Base-by-base conservation (phyloP, 2,888 invertebrate species). In the Bellardia pandia region DNA sequence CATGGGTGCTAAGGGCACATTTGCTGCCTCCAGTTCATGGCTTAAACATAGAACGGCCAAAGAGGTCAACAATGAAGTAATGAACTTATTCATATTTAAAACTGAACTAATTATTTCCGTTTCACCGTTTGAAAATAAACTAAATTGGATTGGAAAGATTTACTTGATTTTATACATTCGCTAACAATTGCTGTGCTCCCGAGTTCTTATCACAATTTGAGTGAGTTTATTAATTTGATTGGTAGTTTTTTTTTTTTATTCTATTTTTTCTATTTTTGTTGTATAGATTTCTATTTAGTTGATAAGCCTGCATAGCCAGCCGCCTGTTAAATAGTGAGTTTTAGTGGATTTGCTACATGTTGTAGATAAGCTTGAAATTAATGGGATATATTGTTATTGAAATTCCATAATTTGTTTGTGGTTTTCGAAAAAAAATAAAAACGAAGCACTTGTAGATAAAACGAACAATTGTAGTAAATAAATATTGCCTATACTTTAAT, bases 81-180 rank as follows among this genome's bases (percentile, higher is more conserved):
- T 33, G 9, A 69, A 69, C 69, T 77, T 84, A 42, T 58, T 74
- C 82, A 81, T 87, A 11, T 37, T 66, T 11, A 40, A 30, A 40
- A 9, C 33, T 16, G 51, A 64, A 71, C 9, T 53, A 60, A 3
- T 48, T 7, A 77, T 77, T 72, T 56, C 56, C 76, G 51, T 68
- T 45, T 13, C 80, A 68, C 37, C 48, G 80, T 77, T 74, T 62
- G 9, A 84, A 78, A 77, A 75, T 23, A n/a, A 74, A 87, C 86
- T 87, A 85, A 87, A 62, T 58, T 30, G 8, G 3, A 11, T 56
- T 11, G 1, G 40, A 81, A 51, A n/a, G n/a, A 53, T 66, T 64
- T 16, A 23, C 53, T 66, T 72, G 81, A 51, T 81, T 87, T 77
- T 87, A 87, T 85, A 81, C 74, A 37, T 45, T 60, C 13, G 16